Percentiles rank a stretch among this genome's conserved stretches.
Conservation (phyloP, 2,113 vertebrate species). For the Platysternon megacephalum region DNA sequence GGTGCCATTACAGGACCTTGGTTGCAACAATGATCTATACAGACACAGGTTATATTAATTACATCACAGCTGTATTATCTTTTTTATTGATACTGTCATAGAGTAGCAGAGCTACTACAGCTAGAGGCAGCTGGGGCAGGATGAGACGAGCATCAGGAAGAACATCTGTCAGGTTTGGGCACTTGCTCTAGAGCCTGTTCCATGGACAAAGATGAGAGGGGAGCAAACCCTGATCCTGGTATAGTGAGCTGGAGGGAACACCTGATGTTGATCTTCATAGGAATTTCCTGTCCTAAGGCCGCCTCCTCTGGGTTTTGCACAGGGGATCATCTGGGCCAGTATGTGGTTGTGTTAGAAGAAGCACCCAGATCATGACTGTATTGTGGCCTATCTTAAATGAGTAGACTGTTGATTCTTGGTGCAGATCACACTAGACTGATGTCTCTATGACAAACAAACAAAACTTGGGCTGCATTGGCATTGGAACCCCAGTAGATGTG, state of each 20-base stretch:
- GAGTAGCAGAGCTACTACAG: background rate
- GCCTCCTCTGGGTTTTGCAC: background rate
- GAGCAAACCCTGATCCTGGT: background rate
- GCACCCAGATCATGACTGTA: background rate
- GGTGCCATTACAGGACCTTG: no score
- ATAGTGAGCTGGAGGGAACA: background rate
- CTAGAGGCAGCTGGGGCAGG: background rate
- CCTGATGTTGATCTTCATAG: background rate
- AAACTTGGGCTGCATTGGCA: background rate
- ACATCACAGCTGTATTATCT: background rate
- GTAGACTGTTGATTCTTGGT: background rate
- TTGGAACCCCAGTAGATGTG: accelerated
- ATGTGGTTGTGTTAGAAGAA: background rate
- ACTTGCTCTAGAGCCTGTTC: background rate
- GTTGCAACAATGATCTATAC: no score
- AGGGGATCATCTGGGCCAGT: background rate
- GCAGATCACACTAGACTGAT: background rate
- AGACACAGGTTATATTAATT: no score
- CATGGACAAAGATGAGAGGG: background rate
- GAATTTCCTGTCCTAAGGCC: background rate
- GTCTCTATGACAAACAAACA: background rate
- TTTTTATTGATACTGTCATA: background rate
- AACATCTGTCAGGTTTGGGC: accelerated
- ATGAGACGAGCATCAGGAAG: background rate
- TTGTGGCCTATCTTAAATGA: background rate